Conservation (phyloP, 2,797 vertebrate species). For the Ctenopoma kingsleyae region DNA sequence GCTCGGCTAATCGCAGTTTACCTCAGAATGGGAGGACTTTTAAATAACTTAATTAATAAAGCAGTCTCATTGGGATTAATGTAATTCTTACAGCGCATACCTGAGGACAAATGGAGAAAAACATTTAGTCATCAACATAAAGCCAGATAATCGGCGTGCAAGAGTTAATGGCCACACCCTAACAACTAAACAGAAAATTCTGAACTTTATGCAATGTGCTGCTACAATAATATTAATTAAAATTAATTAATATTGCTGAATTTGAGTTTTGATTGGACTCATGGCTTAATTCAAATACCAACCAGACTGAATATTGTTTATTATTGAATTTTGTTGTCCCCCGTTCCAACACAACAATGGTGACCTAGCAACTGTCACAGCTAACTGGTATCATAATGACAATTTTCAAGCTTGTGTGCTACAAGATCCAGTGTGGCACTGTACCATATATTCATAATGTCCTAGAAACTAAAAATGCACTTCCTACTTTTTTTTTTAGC, state of each 20-base stretch:
- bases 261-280: too few species aligned
- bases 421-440: background rate
- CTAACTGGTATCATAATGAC: conserved; percentile 6
- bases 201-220: too few species aligned
- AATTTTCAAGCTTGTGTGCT: background rate
- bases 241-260: too few species aligned
- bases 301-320: background rate
- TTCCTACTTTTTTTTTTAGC: background rate
- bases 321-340: conserved; percentile 3
- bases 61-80: background rate
- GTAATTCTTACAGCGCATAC: background rate
- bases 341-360: background rate
- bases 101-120: background rate
- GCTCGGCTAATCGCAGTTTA: background rate
- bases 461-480: background rate
- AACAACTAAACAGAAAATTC: background rate
- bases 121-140: background rate
- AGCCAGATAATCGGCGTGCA: too few species aligned
- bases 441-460: background rate
- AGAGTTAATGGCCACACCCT: background rate
- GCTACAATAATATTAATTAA: too few species aligned
- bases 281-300: background rate
- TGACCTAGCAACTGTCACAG: conserved; percentile 1
- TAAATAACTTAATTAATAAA: background rate
- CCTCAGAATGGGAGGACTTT: background rate